phyloP scores from a whole-genome alignment of 1,140 invertebrate genomes.

The Pectinophora gossypiella region DNA sequence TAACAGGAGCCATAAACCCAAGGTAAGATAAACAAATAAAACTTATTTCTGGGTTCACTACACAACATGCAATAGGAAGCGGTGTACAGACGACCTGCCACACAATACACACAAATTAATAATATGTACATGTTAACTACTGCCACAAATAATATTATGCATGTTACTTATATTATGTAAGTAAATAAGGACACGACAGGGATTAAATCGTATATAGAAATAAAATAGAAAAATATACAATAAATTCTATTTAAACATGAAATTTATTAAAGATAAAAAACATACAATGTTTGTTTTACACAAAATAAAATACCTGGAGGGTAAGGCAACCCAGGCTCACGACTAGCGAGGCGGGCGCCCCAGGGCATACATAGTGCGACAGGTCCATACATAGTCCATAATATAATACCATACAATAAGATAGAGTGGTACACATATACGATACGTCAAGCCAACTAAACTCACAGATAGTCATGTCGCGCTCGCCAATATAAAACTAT shows the following conservation, averaged over 20 bases:
- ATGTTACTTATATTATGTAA: slow-evolving; percentile 58
- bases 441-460: slow-evolving; percentile 71
- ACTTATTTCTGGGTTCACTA: slow-evolving; percentile 55
- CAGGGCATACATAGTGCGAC: slow-evolving; percentile 56
- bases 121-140: slow-evolving; percentile 62
- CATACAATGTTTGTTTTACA: slow-evolving; percentile 74
- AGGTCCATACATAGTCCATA: slow-evolving; percentile 65
- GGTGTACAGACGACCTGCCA: slow-evolving; percentile 53
- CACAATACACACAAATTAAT: slow-evolving; percentile 53
- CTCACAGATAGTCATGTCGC: slow-evolving; percentile 70
- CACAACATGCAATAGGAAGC: slow-evolving; percentile 71
- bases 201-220: slow-evolving; percentile 60
- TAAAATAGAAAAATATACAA: slow-evolving; percentile 72
- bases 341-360: slow-evolving; percentile 30
- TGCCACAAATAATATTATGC: slow-evolving; percentile 68
- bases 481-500: slow-evolving; percentile 71
- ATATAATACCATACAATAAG: slow-evolving; percentile 70
- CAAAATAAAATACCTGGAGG: slow-evolving; percentile 75
- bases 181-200: slow-evolving; percentile 62
- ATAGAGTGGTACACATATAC: slow-evolving; percentile 70
- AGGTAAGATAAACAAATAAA: slow-evolving; percentile 68
- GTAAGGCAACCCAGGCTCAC: slow-evolving; percentile 29
- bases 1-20: slow-evolving; percentile 43
- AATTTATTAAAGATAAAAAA: slow-evolving; percentile 76
- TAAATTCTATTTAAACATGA: slow-evolving; percentile 73